phyloP scores from a whole-genome alignment of 2,113 vertebrate genomes.

The Natator depressus region DNA sequence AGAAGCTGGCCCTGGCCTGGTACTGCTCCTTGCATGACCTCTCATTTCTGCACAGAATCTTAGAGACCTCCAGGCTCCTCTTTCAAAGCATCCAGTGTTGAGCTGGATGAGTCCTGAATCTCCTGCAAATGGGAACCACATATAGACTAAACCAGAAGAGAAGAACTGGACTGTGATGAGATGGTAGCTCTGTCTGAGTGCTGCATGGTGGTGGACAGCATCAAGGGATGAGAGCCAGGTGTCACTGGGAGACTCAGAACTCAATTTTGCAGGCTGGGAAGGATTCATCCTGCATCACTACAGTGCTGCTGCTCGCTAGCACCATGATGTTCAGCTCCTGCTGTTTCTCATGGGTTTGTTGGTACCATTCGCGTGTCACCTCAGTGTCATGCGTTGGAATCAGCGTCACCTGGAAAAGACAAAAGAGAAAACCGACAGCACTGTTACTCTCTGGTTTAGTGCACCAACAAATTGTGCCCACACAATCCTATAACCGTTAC shows the following conservation, averaged over 20 bases:
- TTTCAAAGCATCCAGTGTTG: slow-evolving; percentile 53
- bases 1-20: slow-evolving; percentile 58
- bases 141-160: slow-evolving; percentile 54
- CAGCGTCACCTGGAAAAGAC: slow-evolving; percentile 88
- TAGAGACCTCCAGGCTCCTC: slow-evolving; percentile 50
- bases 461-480: neutral
- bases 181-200: slow-evolving; percentile 62
- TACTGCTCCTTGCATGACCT: slow-evolving; percentile 58
- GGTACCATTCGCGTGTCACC: slow-evolving; percentile 98
- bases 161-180: slow-evolving; percentile 65
- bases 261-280: slow-evolving; percentile 99
- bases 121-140: slow-evolving; percentile 64
- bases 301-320: slow-evolving; percentile 98
- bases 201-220: slow-evolving; percentile 42
- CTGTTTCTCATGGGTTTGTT: slow-evolving; percentile 97
- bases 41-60: slow-evolving; percentile 61
- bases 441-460: neutral
- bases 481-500: neutral
- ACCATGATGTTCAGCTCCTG: slow-evolving; percentile 98
- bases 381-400: slow-evolving; percentile 99
- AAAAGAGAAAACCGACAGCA: neutral
- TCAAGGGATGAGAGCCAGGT: slow-evolving; percentile 60
- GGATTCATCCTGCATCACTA: slow-evolving; percentile 99
- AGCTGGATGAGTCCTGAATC: slow-evolving; percentile 48
- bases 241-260: slow-evolving; percentile 83